Conservation (phyloP, 1,140 invertebrate genomes). For the Halesus radiatus region DNA sequence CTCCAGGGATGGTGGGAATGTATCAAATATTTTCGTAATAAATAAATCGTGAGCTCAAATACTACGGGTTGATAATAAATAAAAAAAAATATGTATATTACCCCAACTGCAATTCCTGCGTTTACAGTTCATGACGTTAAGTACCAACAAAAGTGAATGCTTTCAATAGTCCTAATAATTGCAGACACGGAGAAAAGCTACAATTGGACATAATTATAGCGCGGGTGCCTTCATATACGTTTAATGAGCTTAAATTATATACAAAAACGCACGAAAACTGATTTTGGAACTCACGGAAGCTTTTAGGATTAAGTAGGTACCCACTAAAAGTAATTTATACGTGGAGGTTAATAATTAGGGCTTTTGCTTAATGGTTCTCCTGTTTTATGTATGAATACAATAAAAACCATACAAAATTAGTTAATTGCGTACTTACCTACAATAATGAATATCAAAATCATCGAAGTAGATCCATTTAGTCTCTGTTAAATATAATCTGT, state of each 20-base stretch:
- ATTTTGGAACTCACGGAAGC: background rate
- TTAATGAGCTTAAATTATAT: background rate
- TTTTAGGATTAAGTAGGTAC: slow-evolving; percentile 7
- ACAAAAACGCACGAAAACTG: slow-evolving; percentile 5
- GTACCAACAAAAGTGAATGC: background rate
- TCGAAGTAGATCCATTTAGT: no score
- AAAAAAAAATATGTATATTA: background rate
- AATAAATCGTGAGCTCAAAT: slow-evolving; percentile 7
- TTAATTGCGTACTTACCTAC: no score
- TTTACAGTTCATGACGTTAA: slow-evolving; percentile 1
- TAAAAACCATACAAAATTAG: no score
- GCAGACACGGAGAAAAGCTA: background rate
- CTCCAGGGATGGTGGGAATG: slow-evolving; percentile 45
- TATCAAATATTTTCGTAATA: background rate
- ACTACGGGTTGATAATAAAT: background rate
- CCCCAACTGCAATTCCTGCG: background rate
- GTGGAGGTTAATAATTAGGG: no score
- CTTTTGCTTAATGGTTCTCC: no score
- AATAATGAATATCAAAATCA: no score
- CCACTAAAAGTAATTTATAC: no score
- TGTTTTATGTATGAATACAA: no score
- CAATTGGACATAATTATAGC: slow-evolving; percentile 4
- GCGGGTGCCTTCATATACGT: background rate
- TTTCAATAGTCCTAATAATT: background rate
- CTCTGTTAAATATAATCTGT: no score